Evolutionary conservation across 2,888 invertebrate species (phyloP).

Genomic region (Chironomus tentans): DNA sequence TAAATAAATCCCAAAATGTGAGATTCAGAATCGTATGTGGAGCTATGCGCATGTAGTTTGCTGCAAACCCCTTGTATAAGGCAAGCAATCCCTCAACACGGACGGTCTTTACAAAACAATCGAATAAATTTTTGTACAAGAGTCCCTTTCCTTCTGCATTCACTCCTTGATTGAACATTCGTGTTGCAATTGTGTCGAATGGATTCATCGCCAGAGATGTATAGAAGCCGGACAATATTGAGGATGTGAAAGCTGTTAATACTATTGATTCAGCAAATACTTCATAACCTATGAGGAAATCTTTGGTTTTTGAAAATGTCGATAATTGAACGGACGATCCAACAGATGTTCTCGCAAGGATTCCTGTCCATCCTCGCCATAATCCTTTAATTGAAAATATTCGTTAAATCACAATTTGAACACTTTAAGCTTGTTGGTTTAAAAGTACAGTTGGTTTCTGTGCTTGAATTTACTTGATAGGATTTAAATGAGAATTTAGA

Average conservation of each 20-base stretch:
- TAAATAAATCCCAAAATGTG: slow-evolving; percentile 61
- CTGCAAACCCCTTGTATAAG: slow-evolving; percentile 69
- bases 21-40: slow-evolving; percentile 71
- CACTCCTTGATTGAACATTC: slow-evolving; percentile 78
- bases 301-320: slow-evolving; percentile 59
- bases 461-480: no score
- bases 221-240: slow-evolving; percentile 66
- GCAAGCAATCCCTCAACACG: slow-evolving; percentile 64
- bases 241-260: slow-evolving; percentile 54
- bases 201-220: slow-evolving; percentile 74
- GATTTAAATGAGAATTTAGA: no score
- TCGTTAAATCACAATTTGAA: slow-evolving; percentile 28
- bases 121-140: slow-evolving; percentile 60
- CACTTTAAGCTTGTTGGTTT: not conserved
- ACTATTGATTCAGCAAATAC: slow-evolving; percentile 42
- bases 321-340: slow-evolving; percentile 79
- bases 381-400: no score
- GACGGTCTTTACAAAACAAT: slow-evolving; percentile 69
- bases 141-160: slow-evolving; percentile 51
- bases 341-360: slow-evolving; percentile 63
- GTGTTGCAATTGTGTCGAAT: slow-evolving; percentile 76
- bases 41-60: slow-evolving; percentile 67
- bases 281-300: slow-evolving; percentile 32
- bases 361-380: slow-evolving; percentile 42
- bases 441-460: no score